A percentile compares a stretch with the other conserved stretches of the same genome.
Conservation (phyloP, 1,140 invertebrate species). For the Trichonephila inaurata region DNA sequence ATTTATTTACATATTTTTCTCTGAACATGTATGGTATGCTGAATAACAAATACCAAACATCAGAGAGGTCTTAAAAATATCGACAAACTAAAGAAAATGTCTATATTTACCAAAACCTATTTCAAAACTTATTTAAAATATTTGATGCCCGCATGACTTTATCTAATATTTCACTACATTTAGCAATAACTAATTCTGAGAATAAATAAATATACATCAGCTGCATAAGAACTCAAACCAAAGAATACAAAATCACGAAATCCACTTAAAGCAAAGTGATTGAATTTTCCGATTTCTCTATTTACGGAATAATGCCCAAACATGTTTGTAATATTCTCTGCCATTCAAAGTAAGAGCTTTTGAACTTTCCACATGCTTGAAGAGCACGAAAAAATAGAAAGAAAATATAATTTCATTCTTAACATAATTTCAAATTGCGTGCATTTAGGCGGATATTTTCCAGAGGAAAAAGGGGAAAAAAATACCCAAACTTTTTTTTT, state of each 20-base stretch:
- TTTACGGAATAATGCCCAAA: background rate
- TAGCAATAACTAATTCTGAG: background rate
- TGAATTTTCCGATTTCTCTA: background rate
- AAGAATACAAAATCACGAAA: background rate
- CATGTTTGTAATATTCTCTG: background rate
- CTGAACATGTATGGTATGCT: too few relatives aligned
- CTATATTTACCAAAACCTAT: too few relatives aligned
- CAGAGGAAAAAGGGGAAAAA: background rate
- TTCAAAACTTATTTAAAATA: too few relatives aligned
- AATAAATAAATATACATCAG: background rate
- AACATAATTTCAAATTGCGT: slow-evolving; percentile 32
- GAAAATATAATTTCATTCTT: background rate
- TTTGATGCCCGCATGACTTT: too few relatives aligned
- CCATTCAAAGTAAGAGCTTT: background rate
- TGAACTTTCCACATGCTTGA: background rate
- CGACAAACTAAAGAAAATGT: too few relatives aligned
- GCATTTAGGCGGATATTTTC: background rate
- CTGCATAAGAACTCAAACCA: background rate
- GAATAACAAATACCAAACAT: too few relatives aligned
- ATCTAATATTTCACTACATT: background rate
- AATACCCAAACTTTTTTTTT: background rate
- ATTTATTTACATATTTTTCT: too few relatives aligned
- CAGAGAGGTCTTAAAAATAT: too few relatives aligned
- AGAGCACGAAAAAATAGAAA: background rate
- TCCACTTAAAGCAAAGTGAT: background rate